Conservation (phyloP, 2,888 invertebrate genomes). For the Rhingia campestris region DNA sequence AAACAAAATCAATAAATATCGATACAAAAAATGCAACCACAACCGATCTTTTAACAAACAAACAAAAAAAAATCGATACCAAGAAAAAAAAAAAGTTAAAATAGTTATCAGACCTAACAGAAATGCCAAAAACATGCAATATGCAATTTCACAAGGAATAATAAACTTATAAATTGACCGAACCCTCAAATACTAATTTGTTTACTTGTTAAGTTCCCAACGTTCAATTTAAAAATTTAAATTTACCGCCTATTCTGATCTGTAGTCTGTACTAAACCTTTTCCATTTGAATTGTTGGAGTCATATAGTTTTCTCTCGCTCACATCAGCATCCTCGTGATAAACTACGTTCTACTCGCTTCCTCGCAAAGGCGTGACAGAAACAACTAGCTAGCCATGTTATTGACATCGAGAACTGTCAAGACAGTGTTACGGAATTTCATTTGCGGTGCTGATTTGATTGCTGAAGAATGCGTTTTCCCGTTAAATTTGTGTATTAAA, state of each 20-base stretch:
- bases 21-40: too few species aligned
- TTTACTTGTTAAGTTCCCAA: too few species aligned
- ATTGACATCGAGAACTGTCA: constrained; percentile 33
- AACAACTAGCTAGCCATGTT: neutral
- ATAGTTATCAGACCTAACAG: too few species aligned
- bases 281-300: neutral
- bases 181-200: too few species aligned
- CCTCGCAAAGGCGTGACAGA: neutral
- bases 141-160: too few species aligned
- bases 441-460: neutral
- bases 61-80: too few species aligned
- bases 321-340: neutral
- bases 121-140: too few species aligned
- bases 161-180: too few species aligned
- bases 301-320: neutral
- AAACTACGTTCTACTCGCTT: neutral
- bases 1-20: too few species aligned
- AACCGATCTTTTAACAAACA: too few species aligned
- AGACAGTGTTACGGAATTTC: constrained; percentile 53
- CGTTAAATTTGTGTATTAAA: constrained; percentile 26
- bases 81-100: too few species aligned
- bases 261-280: neutral
- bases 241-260: neutral
- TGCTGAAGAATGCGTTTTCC: constrained; percentile 24
- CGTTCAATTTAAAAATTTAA: constrained; percentile 20